Base-by-base conservation (phyloP, 2,113 vertebrate genomes). In the Brachionichthys hirsutus region DNA sequence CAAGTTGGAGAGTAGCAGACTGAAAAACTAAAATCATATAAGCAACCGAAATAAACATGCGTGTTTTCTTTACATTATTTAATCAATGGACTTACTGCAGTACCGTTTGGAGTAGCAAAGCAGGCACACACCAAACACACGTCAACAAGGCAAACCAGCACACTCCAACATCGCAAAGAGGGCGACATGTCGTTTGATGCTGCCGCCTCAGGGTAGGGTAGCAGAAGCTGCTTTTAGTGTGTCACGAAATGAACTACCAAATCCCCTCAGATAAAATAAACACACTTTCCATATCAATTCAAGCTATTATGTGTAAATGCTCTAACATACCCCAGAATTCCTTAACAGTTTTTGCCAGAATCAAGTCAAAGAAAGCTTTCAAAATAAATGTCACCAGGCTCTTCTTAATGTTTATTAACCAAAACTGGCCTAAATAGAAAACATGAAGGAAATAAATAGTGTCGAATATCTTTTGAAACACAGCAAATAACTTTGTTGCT, bases 171-270 rank as follows among this genome's bases (percentile, higher is more conserved):
- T n/a, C 35, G 62, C 68, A 67, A 49, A 69, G 60, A 73, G 71
- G 77, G 80, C 73, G 71, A 66, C 82, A 85, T 65, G 66, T 12
- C 76, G 70, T 78, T 82, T 82, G 67, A 83, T 62, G 73, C 67
- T 68, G 78, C 64, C 70, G 78, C 73, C 48, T 80, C 58, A 62
- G 30, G 20, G 53, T 47, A 74, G 58, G 54, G 60, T 54, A 55
- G 89, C 88, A 70, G 75, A 70, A 67, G 77, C 71, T 38, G 36
- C 2, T 55, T 45, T 38, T 9, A 38, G 6, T 38, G 42, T 30
- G 24, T 30, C 24, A 6, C 8, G 24, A 30, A 6, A 30, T 30
- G 4, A 30, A 2, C 8, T 30, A 30, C 24, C 24, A 30, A 30
- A 30, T 30, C 8, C 24, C 2, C 8, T 30, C 4, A 30, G 24